These are phyloP conservation scores for Cantharis rustica DNA, from an alignment of 2,888 invertebrate genomes.

Conservation along the genomic window DNA sequence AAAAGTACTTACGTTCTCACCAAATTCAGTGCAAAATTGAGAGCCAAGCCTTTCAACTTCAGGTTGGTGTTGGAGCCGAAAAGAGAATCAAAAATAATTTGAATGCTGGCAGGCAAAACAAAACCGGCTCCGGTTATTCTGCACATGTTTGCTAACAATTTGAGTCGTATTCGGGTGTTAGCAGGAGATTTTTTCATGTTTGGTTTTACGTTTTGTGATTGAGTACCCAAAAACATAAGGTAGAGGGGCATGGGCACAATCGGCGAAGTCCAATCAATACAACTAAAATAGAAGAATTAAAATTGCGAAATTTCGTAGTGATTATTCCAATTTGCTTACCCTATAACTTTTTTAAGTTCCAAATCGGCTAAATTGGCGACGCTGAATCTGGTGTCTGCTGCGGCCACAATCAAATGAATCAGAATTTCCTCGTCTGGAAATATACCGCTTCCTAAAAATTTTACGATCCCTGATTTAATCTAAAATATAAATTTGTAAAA, in stretches of 20 bases:
- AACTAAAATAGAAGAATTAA: slow-evolving; percentile 56
- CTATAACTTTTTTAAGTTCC: slow-evolving; percentile 78
- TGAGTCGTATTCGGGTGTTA: slow-evolving; percentile 81
- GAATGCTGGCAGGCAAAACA: slow-evolving; percentile 79
- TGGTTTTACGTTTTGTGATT: slow-evolving; percentile 60
- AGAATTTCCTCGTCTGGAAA: slow-evolving; percentile 76
- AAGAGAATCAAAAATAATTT: slow-evolving; percentile 86
- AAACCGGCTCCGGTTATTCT: slow-evolving; percentile 73
- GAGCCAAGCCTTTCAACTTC: slow-evolving; percentile 77
- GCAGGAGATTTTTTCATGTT: slow-evolving; percentile 80
- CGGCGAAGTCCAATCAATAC: slow-evolving; percentile 77
- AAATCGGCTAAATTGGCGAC: slow-evolving; percentile 87
- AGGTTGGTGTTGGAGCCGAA: slow-evolving; percentile 84
- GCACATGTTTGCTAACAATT: slow-evolving; percentile 82
- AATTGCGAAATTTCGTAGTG: background rate
- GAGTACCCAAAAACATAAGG: slow-evolving; percentile 76
- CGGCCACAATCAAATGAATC: slow-evolving; percentile 80
- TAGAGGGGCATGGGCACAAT: slow-evolving; percentile 77
- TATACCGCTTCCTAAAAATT: slow-evolving; percentile 79
- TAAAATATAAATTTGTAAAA: slow-evolving; percentile 48
- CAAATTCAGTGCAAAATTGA: slow-evolving; percentile 81
- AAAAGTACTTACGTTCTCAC: slow-evolving; percentile 72
- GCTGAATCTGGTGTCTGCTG: slow-evolving; percentile 86
- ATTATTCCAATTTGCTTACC: slow-evolving; percentile 54
- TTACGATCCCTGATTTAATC: slow-evolving; percentile 78